Percentiles rank a stretch among this genome's conserved stretches.
phyloP scores from a whole-genome alignment of 2,888 invertebrate species.

The Labia minor region DNA sequence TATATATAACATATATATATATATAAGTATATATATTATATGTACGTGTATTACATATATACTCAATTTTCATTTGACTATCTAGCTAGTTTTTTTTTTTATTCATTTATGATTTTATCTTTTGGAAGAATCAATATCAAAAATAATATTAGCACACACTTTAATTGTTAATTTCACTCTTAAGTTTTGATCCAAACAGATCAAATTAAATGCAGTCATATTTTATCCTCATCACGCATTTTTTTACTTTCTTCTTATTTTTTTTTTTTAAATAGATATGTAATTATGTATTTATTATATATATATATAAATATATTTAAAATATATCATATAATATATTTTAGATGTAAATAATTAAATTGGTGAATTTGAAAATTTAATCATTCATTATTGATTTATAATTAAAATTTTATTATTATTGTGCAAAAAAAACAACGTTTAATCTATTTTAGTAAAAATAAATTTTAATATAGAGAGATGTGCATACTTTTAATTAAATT shows the following conservation, averaged over 20 bases:
- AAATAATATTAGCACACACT: constrained; percentile 4
- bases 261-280: constrained; percentile 5
- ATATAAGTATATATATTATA: too few relatives aligned
- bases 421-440: background rate
- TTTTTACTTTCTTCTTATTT: background rate
- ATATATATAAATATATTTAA: constrained; percentile 13
- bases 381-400: constrained; percentile 3
- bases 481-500: too few relatives aligned
- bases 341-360: background rate
- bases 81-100: background rate
- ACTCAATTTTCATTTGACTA: background rate
- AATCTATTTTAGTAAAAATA: background rate
- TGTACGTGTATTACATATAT: too few relatives aligned
- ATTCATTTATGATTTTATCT: too few relatives aligned
- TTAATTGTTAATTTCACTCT: background rate
- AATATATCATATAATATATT: constrained; percentile 4
- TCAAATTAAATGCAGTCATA: background rate
- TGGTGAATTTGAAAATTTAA: background rate
- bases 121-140: constrained; percentile 13
- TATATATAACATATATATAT: too few relatives aligned
- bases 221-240: background rate
- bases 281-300: background rate
- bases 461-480: background rate
- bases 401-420: background rate
- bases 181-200: background rate